These are phyloP conservation scores for Colius striatus DNA, from an alignment of 2,113 vertebrate species.

Conservation along the genomic window DNA sequence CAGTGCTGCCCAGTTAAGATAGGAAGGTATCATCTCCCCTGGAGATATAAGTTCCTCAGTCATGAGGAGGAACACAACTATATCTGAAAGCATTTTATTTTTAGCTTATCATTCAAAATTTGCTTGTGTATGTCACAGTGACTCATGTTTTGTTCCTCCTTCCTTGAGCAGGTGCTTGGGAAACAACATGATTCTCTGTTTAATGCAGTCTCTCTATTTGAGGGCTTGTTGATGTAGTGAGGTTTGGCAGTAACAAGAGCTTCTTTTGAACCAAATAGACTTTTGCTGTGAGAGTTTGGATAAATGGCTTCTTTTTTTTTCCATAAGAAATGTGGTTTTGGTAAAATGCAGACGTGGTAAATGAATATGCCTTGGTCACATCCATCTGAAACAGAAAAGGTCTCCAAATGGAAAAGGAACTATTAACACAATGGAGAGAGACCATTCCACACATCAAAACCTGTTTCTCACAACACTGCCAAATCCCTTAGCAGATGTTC, in stretches of 20 bases:
- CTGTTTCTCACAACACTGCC: background rate
- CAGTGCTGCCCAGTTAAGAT: background rate
- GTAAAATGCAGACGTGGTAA: background rate
- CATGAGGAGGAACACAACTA: background rate
- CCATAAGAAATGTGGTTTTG: background rate
- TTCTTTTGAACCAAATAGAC: background rate
- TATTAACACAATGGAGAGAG: background rate
- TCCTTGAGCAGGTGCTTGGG: background rate
- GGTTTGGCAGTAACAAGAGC: background rate
- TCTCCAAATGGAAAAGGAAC: background rate
- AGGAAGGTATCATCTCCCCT: conserved; percentile 16
- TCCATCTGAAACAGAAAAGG: background rate
- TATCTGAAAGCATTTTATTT: conserved; percentile 52
- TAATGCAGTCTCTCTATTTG: background rate
- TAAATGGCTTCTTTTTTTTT: background rate
- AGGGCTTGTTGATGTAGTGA: background rate
- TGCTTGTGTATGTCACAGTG: background rate
- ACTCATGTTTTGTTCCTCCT: conserved; percentile 42
- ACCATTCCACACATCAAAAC: background rate
- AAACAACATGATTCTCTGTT: background rate
- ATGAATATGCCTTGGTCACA: background rate
- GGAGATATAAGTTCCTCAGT: background rate
- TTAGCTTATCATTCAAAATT: conserved; percentile 52
- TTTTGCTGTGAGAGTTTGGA: background rate
- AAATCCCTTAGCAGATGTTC: conserved; percentile 24